Evolutionary conservation across 64 coral and sea anemone species (phyloP).

Genomic region (Montipora sp.): DNA sequence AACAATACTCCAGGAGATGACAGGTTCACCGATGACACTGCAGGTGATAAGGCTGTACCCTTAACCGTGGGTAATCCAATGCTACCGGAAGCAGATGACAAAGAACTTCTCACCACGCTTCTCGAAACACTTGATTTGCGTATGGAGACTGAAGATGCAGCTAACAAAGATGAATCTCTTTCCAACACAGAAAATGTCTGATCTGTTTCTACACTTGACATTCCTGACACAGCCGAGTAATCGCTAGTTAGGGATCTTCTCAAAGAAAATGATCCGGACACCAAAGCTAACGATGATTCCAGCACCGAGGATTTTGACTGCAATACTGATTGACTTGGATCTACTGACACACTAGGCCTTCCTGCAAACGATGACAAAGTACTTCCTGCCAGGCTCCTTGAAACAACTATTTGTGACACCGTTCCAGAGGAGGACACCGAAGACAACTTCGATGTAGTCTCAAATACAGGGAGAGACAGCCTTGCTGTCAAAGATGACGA

Average conservation of each 20-base stretch:
- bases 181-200: too few species aligned
- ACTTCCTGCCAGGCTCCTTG: not conserved
- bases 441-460: not conserved
- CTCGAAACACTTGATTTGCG: too few species aligned
- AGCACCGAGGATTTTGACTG: not conserved
- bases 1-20: not conserved
- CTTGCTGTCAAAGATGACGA: not conserved
- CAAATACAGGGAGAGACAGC: not conserved
- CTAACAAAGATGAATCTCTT: too few species aligned
- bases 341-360: not conserved
- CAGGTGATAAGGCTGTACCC: not conserved
- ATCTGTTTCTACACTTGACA: too few species aligned
- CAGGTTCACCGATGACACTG: not conserved
- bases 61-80: too few species aligned
- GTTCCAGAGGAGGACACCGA: not conserved
- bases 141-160: too few species aligned
- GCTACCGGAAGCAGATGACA: too few species aligned
- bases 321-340: not conserved
- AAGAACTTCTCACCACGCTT: too few species aligned
- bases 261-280: not conserved
- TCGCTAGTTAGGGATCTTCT: not conserved
- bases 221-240: not conserved
- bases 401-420: not conserved
- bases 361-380: too few species aligned
- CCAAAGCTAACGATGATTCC: not conserved